Conservation (phyloP, 2,797 vertebrate species). For the Tiaroga cobitis region DNA sequence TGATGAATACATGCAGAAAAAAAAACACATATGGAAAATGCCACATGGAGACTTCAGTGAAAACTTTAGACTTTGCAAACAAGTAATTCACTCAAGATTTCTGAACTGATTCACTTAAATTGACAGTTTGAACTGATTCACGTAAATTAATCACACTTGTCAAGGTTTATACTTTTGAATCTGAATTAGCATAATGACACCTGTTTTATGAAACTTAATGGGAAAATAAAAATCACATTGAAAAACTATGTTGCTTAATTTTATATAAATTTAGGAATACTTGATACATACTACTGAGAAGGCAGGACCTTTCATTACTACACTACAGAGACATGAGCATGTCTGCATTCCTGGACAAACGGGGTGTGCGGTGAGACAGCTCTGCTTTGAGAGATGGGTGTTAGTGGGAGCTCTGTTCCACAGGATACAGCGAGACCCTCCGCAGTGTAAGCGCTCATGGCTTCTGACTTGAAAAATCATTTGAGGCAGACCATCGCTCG, state of each 20-base stretch:
- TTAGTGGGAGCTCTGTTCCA: conserved; percentile 25
- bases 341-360: conserved; percentile 26
- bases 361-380: conserved; percentile 1
- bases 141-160: neutral
- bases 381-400: conserved; percentile 16
- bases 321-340: conserved; percentile 13
- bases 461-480: conserved; percentile 45
- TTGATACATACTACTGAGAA: neutral
- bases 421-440: conserved; percentile 56
- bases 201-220: neutral
- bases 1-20: neutral
- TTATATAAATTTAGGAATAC: neutral
- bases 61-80: neutral
- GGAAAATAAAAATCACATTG: neutral
- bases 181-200: neutral
- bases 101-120: neutral
- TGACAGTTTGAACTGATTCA: neutral
- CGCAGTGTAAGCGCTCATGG: neutral
- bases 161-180: neutral
- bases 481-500: neutral
- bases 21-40: neutral
- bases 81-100: neutral
- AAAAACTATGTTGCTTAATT: neutral
- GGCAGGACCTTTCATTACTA: conserved; percentile 13
- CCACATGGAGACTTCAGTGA: neutral